Conservation (phyloP, 2,797 vertebrate genomes). For the Dicrostonyx torquatus region DNA sequence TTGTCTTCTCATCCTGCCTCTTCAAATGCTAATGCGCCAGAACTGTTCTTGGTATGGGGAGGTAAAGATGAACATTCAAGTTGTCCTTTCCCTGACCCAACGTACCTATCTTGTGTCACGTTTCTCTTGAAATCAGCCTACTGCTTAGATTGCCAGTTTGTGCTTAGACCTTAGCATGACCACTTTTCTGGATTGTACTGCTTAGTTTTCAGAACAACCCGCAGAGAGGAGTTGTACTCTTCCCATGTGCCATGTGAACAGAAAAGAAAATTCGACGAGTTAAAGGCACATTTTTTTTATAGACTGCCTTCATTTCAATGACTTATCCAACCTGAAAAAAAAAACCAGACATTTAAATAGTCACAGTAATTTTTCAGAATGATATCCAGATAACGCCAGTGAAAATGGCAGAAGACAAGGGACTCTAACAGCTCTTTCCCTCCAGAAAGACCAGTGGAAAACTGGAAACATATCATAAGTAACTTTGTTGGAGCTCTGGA, state of each 20-base stretch:
- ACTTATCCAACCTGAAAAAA: neutral
- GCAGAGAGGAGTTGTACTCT: neutral
- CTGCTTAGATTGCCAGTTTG: neutral
- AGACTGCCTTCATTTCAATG: constrained; percentile 18
- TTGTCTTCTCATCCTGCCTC: neutral
- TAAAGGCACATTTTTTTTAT: neutral
- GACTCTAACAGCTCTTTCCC: neutral
- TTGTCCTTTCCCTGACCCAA: neutral
- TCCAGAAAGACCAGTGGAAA: constrained; percentile 8
- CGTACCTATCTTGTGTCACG: neutral
- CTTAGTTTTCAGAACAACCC: constrained; percentile 51
- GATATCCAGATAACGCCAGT: neutral
- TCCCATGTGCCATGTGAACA: constrained; percentile 17
- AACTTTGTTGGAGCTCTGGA: constrained; percentile 16
- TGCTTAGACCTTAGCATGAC: neutral
- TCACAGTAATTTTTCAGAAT: constrained; percentile 12
- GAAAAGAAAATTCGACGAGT: constrained; percentile 25
- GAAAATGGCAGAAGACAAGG: constrained; percentile 7
- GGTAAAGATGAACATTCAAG: neutral
- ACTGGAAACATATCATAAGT: neutral
- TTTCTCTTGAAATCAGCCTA: constrained; percentile 45
- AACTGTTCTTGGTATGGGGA: neutral
- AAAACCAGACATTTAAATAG: neutral
- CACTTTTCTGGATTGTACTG: neutral
- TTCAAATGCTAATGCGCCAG: neutral